phyloP scores from a whole-genome alignment of 2,113 vertebrate genomes.

The Oxyura jamaicensis region DNA sequence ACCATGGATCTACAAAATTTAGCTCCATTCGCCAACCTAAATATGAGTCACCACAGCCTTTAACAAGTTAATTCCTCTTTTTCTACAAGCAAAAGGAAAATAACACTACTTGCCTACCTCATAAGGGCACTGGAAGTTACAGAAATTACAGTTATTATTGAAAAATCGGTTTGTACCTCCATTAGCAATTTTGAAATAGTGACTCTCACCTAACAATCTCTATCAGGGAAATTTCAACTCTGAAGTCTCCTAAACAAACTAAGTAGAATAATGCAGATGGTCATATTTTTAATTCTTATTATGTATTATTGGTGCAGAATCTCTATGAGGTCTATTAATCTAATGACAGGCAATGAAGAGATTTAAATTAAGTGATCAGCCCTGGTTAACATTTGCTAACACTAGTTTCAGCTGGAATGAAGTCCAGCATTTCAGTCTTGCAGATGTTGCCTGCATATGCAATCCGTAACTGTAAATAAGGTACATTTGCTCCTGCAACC shows the following conservation, averaged over 20 bases:
- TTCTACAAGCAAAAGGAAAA: neutral
- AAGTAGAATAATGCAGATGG: neutral
- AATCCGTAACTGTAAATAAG: neutral
- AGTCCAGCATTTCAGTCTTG: neutral
- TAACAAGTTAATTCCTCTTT: neutral
- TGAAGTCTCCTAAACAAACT: neutral
- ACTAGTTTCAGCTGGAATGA: neutral
- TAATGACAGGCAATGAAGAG: neutral
- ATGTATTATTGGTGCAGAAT: neutral
- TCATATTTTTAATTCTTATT: neutral
- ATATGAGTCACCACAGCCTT: neutral
- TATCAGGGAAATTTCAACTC: neutral
- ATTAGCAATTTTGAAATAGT: neutral
- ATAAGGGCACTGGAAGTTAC: neutral
- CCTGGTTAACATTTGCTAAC: neutral
- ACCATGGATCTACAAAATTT: neutral
- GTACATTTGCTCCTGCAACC: neutral
- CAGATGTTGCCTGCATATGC: neutral
- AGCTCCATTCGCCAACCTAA: neutral
- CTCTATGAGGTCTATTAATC: neutral
- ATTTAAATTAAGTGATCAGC: neutral
- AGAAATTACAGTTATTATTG: neutral
- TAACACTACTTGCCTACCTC: neutral
- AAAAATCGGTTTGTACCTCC: neutral
- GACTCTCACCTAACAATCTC: neutral